Percentiles rank a stretch among this genome's conserved stretches.
Conservation (phyloP, 1,140 invertebrate species). For the Diabrotica undecimpunctata region DNA sequence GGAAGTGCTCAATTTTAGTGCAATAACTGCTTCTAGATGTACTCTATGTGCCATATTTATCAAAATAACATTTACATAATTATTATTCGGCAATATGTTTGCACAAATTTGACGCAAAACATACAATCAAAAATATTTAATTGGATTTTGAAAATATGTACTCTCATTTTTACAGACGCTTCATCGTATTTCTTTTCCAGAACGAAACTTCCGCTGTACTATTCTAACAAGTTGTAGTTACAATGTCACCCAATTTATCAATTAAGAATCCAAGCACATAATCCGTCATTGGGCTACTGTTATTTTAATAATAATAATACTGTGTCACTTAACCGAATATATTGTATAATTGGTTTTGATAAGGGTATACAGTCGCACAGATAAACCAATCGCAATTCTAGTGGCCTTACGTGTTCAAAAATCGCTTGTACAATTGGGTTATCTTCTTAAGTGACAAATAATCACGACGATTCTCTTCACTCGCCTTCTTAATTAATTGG, state of each 20-base stretch:
- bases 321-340: conserved; percentile 45
- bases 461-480: conserved; percentile 40
- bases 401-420: not conserved
- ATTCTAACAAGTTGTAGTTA: conserved; percentile 22
- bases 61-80: no score
- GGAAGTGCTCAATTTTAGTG: no score
- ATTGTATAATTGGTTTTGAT: conserved; percentile 48
- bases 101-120: no score
- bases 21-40: no score
- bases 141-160: no score
- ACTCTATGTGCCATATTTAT: no score
- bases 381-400: not conserved
- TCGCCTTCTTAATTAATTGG: conserved; percentile 43
- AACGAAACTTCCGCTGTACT: not conserved
- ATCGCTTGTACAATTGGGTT: conserved; percentile 31
- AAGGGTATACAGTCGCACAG: conserved; percentile 40
- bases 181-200: no score
- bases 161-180: no score
- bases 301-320: conserved; percentile 45
- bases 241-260: conserved; percentile 44
- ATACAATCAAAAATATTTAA: no score
- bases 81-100: no score
- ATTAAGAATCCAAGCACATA: conserved; percentile 42
- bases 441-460: conserved; percentile 48
- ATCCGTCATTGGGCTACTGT: conserved; percentile 39